Evolutionary conservation across 1,140 invertebrate genomes (phyloP).

Genomic region (Lasaia peninsularis): DNA sequence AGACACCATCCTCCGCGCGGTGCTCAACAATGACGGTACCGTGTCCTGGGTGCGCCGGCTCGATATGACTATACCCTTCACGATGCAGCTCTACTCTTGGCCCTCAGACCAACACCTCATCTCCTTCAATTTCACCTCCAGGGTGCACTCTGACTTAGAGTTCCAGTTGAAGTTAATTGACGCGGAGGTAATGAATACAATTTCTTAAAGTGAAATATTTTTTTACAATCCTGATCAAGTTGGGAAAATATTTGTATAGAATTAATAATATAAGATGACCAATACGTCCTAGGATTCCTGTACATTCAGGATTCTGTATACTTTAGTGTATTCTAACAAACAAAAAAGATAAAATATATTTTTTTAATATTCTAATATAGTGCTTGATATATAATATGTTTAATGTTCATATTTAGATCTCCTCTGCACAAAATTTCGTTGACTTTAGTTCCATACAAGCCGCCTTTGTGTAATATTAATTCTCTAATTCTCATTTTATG

Average conservation of each 20-base stretch:
- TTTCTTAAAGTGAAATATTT: not conserved
- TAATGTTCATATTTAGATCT: no score
- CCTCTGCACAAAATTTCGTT: no score
- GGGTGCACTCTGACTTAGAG: conserved; percentile 34
- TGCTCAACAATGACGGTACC: conserved; percentile 35
- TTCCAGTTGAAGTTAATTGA: conserved; percentile 33
- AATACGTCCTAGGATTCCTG: no score
- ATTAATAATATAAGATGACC: not conserved
- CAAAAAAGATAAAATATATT: no score
- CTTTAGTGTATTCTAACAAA: no score
- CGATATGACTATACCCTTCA: conserved; percentile 41
- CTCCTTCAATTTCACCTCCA: conserved; percentile 48
- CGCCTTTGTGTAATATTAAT: no score
- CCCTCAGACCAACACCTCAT: conserved; percentile 43
- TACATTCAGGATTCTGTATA: no score
- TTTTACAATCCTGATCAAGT: not conserved
- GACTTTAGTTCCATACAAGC: no score
- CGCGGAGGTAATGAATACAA: conserved; percentile 25
- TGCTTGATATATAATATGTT: no score
- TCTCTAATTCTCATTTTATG: no score
- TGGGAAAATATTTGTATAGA: not conserved
- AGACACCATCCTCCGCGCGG: conserved; percentile 35
- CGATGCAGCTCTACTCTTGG: conserved; percentile 42
- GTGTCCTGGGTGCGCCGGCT: conserved; percentile 40
- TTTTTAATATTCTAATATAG: no score